Conservation (phyloP, 2,888 invertebrate species). For the Drosophila nigricruria region DNA sequence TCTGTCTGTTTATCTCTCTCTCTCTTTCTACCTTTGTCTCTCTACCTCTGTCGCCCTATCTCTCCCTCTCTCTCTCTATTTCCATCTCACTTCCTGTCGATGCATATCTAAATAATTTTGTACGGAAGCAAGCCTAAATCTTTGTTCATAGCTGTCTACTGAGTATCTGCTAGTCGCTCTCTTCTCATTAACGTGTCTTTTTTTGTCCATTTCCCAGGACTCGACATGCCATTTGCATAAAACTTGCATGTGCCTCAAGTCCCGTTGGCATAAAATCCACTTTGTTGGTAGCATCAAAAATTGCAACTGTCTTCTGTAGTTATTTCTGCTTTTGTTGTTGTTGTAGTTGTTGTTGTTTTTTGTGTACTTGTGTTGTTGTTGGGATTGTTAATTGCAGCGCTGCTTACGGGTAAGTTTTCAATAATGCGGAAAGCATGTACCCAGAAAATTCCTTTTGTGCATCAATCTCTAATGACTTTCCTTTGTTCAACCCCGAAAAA, state of each 20-base stretch:
- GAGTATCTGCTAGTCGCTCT: neutral
- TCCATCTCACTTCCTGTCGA: no score
- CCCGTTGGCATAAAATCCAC: conserved; percentile 70
- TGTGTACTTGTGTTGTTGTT: conserved; percentile 24
- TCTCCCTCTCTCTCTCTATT: neutral
- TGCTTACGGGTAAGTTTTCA: conserved; percentile 73
- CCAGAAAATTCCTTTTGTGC: conserved; percentile 58
- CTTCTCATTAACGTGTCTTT: conserved; percentile 1
- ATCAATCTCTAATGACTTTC: conserved; percentile 70
- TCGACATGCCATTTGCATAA: conserved; percentile 72
- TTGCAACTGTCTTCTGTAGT: conserved; percentile 30
- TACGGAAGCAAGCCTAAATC: no score
- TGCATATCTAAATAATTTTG: no score
- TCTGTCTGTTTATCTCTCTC: neutral
- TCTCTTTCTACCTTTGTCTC: neutral
- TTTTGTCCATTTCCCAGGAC: conserved; percentile 30
- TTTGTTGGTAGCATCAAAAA: conserved; percentile 52
- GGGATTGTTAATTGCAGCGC: conserved; percentile 65
- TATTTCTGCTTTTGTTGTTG: conserved; percentile 13
- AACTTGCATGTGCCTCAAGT: conserved; percentile 59
- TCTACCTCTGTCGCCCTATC: neutral
- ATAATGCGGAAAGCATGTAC: conserved; percentile 71
- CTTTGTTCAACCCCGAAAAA: conserved; percentile 42
- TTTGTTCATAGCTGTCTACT: no score
- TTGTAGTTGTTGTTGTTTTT: conserved; percentile 11